phyloP scores from a whole-genome alignment of 2,113 vertebrate species.

The Otus sunia region DNA sequence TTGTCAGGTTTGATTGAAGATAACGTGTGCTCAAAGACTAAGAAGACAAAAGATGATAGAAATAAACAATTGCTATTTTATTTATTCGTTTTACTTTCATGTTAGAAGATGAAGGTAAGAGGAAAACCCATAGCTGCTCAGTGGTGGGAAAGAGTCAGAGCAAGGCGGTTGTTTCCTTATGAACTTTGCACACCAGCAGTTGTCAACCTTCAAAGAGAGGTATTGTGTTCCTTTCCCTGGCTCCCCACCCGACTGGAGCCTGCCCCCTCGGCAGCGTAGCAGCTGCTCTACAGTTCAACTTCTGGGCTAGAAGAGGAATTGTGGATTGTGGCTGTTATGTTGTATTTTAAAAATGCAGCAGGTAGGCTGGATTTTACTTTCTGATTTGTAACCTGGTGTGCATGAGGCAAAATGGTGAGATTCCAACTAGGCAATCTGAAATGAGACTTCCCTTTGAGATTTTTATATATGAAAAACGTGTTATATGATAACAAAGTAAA shows the following conservation, averaged over 20 bases:
- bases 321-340: not conserved
- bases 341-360: not conserved
- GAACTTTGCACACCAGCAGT: not conserved
- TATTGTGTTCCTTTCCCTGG: not conserved
- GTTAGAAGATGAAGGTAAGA: not conserved
- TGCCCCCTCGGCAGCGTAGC: accelerated
- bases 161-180: not conserved
- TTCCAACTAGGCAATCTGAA: not conserved
- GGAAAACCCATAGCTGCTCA: not conserved
- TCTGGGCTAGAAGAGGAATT: not conserved
- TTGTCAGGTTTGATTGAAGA: not conserved
- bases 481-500: not conserved
- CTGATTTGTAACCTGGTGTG: not conserved
- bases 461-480: not conserved
- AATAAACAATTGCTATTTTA: not conserved
- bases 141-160: not conserved
- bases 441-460: not conserved
- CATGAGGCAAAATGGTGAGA: not conserved
- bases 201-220: not conserved
- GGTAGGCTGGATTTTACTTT: not conserved
- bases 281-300: not conserved
- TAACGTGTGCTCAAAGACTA: not conserved
- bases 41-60: not conserved
- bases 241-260: not conserved
- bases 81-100: not conserved